Evolutionary conservation across 1,140 invertebrate genomes (phyloP).

Genomic region (Anoplolepis gracilipes): DNA sequence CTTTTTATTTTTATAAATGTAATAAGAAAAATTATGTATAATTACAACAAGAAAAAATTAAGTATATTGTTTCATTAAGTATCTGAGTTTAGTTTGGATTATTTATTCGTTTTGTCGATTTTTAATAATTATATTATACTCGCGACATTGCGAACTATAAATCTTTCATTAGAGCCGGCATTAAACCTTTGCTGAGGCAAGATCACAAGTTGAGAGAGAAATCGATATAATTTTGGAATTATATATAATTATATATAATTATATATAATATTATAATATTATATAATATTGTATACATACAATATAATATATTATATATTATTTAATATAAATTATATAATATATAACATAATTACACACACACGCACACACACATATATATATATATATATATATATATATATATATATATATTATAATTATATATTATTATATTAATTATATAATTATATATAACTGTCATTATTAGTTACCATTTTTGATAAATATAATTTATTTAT

Average conservation of each 20-base stretch:
- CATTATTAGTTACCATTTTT: neutral
- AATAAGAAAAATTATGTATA: neutral
- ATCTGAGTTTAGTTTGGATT: neutral
- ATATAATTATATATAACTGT: no score
- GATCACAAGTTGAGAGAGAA: neutral
- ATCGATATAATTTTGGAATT: neutral
- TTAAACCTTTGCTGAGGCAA: neutral
- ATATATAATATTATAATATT: no score
- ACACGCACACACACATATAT: no score
- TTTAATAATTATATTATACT: neutral
- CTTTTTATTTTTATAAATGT: neutral
- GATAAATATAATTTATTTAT: neutral
- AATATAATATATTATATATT: no score
- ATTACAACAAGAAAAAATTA: neutral
- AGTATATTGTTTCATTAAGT: constrained; percentile 3
- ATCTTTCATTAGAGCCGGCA: neutral
- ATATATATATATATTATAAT: no score
- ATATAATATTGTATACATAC: no score
- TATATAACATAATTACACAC: no score
- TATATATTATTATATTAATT: no score
- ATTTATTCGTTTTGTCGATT: neutral
- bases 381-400: no score
- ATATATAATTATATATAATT: no score
- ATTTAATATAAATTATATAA: no score
- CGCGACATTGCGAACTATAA: neutral